Conservation (phyloP, 2,113 vertebrate species). For the Poecile atricapillus region DNA sequence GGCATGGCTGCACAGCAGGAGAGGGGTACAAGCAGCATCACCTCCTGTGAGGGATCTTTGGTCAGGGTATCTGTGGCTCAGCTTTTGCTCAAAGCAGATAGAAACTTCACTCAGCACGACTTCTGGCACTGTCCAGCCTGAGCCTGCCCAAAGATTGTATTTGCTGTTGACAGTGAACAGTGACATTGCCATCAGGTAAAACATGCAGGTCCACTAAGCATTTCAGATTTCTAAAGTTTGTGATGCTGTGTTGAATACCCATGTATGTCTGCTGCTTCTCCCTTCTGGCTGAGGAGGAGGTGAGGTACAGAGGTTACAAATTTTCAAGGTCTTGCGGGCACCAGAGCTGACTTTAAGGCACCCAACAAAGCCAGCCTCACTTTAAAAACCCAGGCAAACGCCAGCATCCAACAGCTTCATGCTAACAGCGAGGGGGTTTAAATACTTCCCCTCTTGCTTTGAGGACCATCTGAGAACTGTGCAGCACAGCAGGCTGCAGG, state of each 20-base stretch:
- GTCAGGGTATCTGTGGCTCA: not conserved
- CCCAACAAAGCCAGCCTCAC: not conserved
- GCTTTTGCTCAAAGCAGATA: not conserved
- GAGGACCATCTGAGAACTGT: not conserved
- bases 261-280: not conserved
- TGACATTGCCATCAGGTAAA: not conserved
- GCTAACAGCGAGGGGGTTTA: not conserved
- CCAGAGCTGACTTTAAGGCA: not conserved
- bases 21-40: not conserved
- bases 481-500: not conserved
- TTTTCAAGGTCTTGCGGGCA: accelerated
- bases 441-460: accelerated
- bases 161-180: not conserved
- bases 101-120: not conserved
- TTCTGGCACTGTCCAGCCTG: not conserved
- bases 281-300: not conserved
- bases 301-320: not conserved
- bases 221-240: not conserved
- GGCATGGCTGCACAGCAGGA: accelerated
- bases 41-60: not conserved
- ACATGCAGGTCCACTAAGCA: not conserved
- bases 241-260: not conserved
- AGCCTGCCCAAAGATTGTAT: not conserved
- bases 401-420: not conserved
- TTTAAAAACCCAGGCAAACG: not conserved